Conservation (phyloP, 2,113 vertebrate genomes). For the Gambusia affinis region DNA sequence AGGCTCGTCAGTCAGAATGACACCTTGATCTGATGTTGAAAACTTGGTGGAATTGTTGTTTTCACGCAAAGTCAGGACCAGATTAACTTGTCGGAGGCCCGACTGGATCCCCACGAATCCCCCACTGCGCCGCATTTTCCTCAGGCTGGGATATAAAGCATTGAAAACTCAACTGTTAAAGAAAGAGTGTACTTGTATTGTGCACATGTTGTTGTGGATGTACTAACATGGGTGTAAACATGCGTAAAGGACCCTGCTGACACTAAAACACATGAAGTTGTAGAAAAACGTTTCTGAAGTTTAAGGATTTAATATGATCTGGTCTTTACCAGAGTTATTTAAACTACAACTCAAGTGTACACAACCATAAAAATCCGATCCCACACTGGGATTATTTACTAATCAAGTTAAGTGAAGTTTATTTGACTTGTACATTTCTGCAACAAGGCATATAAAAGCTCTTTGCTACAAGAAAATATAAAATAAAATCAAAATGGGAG, state of each 20-base stretch:
- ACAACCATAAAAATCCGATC: too few relatives aligned
- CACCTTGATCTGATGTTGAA: constrained; percentile 4
- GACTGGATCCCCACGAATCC: not conserved
- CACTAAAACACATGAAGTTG: not conserved
- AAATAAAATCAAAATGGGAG: too few relatives aligned
- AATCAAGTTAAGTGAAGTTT: too few relatives aligned
- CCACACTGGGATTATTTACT: too few relatives aligned
- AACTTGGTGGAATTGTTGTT: constrained; percentile 16
- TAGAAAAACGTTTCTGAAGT: not conserved
- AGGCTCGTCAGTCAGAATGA: constrained; percentile 11
- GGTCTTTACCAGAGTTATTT: too few relatives aligned
- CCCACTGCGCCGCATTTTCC: not conserved
- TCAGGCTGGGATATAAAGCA: not conserved
- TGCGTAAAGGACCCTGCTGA: not conserved
- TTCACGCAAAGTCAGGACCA: not conserved
- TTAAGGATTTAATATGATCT: too few relatives aligned
- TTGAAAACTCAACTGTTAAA: not conserved
- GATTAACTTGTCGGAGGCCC: not conserved
- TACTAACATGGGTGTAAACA: not conserved
- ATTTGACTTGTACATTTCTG: too few relatives aligned
- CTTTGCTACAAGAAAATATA: too few relatives aligned
- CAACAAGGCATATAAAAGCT: too few relatives aligned
- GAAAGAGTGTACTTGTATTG: not conserved
- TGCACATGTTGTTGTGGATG: not conserved
- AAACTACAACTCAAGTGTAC: too few relatives aligned